Evolutionary conservation across 2,888 invertebrate genomes (phyloP), one percentile per base, ranked within the genome.

Genomic region (Trachelus iudaicus): DNA sequence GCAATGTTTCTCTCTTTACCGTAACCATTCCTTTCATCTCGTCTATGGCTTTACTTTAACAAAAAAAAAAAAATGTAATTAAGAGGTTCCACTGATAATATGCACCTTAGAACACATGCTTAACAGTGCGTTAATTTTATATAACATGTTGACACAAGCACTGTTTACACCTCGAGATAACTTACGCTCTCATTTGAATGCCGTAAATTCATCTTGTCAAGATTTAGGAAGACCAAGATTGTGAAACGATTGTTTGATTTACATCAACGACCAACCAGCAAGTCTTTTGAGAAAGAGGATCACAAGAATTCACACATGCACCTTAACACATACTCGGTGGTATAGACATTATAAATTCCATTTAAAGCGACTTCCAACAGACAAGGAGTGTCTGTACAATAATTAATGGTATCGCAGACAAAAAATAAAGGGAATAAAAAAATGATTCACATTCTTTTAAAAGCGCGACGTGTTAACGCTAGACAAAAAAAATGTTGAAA

Each of bases 191-290:
- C 79, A 69, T 82, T 80, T 75, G 76, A 79, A 75, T 78, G 83
- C 81, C 75, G 81, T 87, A 85, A 85, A 86, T 88, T 88, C 85
- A 83, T 83, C 80, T 79, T 35, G 75, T 79, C 56, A 77, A 81
- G 82, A 84, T 83, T 82, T 79, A 83, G 77, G 77, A 83, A 81
- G 78, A 77, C 76, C 69, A 78, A 82, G 69, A 79, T 71, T 77
- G 56, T 56, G 34, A 75, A 79, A 69, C 31, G 30, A 69, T 69
- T 69, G 71, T 69, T 69, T 69, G 71, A 69, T 69, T 69, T 69
- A 69, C 71, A 69, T 40, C 40, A 40, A 40, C 40, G 23, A 40
- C 40, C 40, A 15, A 40, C 40, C 23, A 40, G 23, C 23, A 23
- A 23, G 23, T 15, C 40, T 40, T 40, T 40, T 40, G 15, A 40